Conservation (phyloP, 1,140 invertebrate species). For the Cryptotermes secundus region DNA sequence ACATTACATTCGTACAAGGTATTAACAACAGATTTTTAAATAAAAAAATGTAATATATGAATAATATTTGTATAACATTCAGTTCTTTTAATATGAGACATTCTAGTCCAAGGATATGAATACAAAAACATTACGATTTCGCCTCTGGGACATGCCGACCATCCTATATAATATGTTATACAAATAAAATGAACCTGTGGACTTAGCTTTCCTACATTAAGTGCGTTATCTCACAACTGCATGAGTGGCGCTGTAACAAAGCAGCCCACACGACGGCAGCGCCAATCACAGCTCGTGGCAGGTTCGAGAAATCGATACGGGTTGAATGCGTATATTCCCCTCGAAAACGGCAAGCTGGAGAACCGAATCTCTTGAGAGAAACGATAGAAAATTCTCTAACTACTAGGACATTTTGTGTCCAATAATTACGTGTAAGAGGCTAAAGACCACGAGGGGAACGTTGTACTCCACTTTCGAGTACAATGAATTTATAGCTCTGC, state of each 20-base stretch:
- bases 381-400: not conserved
- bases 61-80: not conserved
- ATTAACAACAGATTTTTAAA: too few species aligned
- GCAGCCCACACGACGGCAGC: not conserved
- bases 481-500: too few species aligned
- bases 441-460: not conserved
- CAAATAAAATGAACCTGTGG: not conserved
- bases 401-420: not conserved
- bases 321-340: not conserved
- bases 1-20: too few species aligned
- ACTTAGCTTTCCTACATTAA: constrained; percentile 1
- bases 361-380: too few species aligned
- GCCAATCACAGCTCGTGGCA: constrained; percentile 5
- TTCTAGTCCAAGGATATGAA: not conserved
- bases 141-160: not conserved
- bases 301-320: not conserved
- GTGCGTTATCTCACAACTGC: not conserved
- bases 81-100: not conserved
- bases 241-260: constrained; percentile 15
- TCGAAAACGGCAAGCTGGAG: not conserved
- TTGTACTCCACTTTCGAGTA: too few species aligned
- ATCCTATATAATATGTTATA: not conserved
- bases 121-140: not conserved
- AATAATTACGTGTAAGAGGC: not conserved
- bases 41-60: too few species aligned